Conservation (phyloP, 2,797 vertebrate genomes). For the Xerus rutilus region DNA sequence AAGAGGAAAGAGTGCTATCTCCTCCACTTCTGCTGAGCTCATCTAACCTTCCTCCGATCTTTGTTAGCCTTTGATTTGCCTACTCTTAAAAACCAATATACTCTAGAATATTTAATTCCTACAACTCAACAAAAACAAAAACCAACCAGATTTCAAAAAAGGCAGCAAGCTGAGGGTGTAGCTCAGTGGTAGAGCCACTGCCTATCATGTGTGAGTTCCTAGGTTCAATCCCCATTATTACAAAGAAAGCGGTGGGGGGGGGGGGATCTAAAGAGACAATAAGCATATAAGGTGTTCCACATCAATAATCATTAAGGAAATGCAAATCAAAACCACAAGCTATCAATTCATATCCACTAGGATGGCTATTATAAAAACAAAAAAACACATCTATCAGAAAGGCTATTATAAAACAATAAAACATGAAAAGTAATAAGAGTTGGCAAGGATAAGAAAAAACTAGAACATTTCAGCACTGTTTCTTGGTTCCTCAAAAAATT, state of each 20-base stretch:
- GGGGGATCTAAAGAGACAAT: not conserved
- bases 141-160: slow-evolving; percentile 4
- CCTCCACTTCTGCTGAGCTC: not conserved
- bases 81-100: not conserved
- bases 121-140: slow-evolving; percentile 11
- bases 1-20: not conserved
- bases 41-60: not conserved
- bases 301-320: not conserved
- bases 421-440: not conserved
- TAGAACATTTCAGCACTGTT: not conserved
- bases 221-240: not conserved
- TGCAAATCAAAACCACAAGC: no score
- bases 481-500: not conserved
- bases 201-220: not conserved
- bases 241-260: no score
- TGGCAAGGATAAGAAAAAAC: not conserved
- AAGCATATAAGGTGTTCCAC: not conserved
- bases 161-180: not conserved
- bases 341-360: no score
- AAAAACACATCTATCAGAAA: not conserved
- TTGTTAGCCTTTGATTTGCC: not conserved
- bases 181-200: no score
- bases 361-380: no score
- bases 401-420: not conserved
- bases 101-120: not conserved